A percentile compares a stretch with the other conserved stretches of the same genome.
These are phyloP conservation scores for Aramus guarauna DNA, from an alignment of 2,113 vertebrate genomes.

Conservation along the genomic window DNA sequence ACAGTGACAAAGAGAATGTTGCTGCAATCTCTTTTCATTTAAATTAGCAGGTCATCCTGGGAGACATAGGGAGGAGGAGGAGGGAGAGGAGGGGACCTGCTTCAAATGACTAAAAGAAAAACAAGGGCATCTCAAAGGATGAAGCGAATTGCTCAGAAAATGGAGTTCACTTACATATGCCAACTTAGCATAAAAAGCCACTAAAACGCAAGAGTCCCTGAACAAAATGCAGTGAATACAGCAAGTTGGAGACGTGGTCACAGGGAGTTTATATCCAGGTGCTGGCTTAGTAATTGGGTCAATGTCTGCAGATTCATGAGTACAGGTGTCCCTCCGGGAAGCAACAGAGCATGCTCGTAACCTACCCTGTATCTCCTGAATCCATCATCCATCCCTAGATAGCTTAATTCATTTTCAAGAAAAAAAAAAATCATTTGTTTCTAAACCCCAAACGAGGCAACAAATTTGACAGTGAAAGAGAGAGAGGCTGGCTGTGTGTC, in stretches of 20 bases:
- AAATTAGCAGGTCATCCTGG: constrained; percentile 63
- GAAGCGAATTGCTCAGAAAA: constrained; percentile 38
- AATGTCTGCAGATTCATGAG: constrained; percentile 59
- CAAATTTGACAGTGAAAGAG: constrained; percentile 55
- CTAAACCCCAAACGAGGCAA: constrained; percentile 41
- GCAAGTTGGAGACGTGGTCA: constrained; percentile 17
- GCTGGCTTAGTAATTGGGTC: constrained; percentile 64
- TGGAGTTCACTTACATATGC: constrained; percentile 33
- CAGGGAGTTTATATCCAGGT: constrained; percentile 55
- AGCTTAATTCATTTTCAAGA: constrained; percentile 66
- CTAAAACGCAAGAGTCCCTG: background rate
- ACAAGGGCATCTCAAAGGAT: constrained; percentile 55
- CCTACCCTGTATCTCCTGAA: constrained; percentile 30
- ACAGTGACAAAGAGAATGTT: constrained; percentile 25
- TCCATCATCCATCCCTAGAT: constrained; percentile 61
- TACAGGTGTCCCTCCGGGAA: constrained; percentile 47
- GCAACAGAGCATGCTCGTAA: constrained; percentile 52
- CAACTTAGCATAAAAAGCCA: constrained; percentile 47
- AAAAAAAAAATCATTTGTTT: constrained; percentile 17
- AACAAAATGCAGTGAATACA: constrained; percentile 38
- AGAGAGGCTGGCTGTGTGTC: background rate
- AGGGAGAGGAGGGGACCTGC: constrained; percentile 18
- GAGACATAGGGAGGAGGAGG: background rate
- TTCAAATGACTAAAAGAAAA: constrained; percentile 55
- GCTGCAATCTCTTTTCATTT: constrained; percentile 44